Evolutionary conservation across 2,797 vertebrate genomes (phyloP).

Genomic region (Manis javanica): DNA sequence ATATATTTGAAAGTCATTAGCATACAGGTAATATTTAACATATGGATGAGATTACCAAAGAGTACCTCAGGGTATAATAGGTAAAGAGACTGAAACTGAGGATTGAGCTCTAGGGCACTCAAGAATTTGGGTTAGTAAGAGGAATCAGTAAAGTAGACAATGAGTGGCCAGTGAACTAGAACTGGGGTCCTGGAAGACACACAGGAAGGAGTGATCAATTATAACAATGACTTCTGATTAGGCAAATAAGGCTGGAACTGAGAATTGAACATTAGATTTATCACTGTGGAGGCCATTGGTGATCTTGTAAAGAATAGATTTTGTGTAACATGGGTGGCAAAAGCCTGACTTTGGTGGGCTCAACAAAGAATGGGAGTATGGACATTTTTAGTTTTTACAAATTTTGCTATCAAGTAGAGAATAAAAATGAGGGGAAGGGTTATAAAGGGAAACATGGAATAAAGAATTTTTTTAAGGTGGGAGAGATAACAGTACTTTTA

Average conservation of each 20-base stretch:
- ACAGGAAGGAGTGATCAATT: neutral
- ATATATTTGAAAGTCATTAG: constrained; percentile 12
- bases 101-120: neutral
- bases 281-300: neutral
- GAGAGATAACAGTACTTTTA: neutral
- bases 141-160: neutral
- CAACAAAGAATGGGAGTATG: neutral
- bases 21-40: neutral
- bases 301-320: constrained; percentile 1
- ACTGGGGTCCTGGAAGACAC: neutral
- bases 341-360: neutral
- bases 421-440: neutral
- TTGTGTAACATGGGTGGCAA: neutral
- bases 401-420: neutral
- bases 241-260: neutral
- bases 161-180: neutral
- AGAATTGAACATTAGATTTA: neutral
- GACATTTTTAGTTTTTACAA: neutral
- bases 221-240: neutral
- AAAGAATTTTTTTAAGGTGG: neutral
- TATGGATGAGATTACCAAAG: neutral
- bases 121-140: neutral
- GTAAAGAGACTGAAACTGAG: neutral
- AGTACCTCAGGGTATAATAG: neutral
- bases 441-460: neutral